Conservation (phyloP, 2,888 invertebrate species). For the Calephelis perditalis region DNA sequence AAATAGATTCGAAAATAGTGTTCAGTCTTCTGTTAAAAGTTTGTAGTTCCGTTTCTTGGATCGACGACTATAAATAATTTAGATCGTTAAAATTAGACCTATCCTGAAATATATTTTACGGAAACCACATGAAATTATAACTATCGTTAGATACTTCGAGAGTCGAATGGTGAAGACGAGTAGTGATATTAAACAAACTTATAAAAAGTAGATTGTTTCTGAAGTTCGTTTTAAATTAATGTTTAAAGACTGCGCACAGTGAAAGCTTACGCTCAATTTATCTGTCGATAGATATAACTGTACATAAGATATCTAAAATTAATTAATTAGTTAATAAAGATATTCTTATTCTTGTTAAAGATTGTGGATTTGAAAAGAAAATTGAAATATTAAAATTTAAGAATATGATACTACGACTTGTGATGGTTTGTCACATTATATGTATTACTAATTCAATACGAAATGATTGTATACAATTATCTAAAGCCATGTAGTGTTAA, state of each 20-base stretch:
- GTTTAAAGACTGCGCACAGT: not conserved
- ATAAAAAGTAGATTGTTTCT: not conserved
- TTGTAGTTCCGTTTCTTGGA: slow-evolving; percentile 43
- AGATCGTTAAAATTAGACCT: slow-evolving; percentile 6
- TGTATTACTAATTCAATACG: slow-evolving; percentile 39
- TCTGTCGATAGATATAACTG: not conserved
- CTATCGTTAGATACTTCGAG: no score
- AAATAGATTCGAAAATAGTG: slow-evolving; percentile 75
- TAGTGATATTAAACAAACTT: not conserved
- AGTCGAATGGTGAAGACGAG: not conserved
- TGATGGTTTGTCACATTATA: slow-evolving; percentile 30
- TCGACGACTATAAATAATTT: slow-evolving; percentile 38
- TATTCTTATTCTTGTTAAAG: not conserved
- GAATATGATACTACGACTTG: slow-evolving; percentile 33
- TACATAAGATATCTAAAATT: not conserved
- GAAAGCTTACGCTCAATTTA: slow-evolving; percentile 5
- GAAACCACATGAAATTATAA: no score
- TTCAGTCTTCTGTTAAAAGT: slow-evolving; percentile 73
- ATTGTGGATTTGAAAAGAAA: not conserved
- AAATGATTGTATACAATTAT: slow-evolving; percentile 74
- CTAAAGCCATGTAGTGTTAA: slow-evolving; percentile 73
- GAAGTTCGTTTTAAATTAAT: slow-evolving; percentile 1
- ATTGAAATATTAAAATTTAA: slow-evolving; percentile 13
- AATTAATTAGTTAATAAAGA: not conserved
- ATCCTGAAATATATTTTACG: not conserved